Base-by-base conservation (phyloP, 2,113 vertebrate species). In the Catharus minimus region DNA sequence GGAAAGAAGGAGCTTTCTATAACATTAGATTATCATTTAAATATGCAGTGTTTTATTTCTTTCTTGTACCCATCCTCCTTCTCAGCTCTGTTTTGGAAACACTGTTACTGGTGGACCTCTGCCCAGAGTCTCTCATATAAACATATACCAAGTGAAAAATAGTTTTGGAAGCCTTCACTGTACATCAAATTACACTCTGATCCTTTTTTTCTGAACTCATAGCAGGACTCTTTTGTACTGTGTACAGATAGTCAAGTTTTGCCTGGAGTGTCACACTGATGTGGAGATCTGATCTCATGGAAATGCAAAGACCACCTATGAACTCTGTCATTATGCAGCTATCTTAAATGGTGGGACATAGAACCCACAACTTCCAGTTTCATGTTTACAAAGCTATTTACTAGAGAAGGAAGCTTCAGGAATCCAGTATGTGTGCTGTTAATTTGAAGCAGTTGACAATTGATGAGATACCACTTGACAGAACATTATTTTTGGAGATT, bases 131-230 rank as follows among this genome's bases (percentile, higher is more conserved):
- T 46, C 68, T 41, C 36, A 30, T 49, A 13, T 39, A 47, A 60
- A 4, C 15, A 23, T 36, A 13, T 10, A 57, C 1, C 0, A 5
- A 79, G 11, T 19, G 20, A 60, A 36, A 57, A 57, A 49, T 39
- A 5, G 1, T 27, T 74, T 55, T 49, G 12, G 14, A 32, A 52
- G 20, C 3, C 3, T 74, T 84, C 57, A 53, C 3, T 30, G 23
- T 20, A 33, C 13, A 33, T 36, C 2, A 87, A 57, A 38, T 67
- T 84, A 49, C 67, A 26, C 10, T 56, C 21, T 57, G 24, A 61
- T 60, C 36, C 5, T 61, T 76, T 75, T 30, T 84, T 82, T 75
- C 60, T 61, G 41, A 66, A 21, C 46, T 13, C 6, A 3, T 33
- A 62, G 11, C 7, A 61, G 3, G 3, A 77, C 2, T 36, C 7